phyloP scores from a whole-genome alignment of 1,140 invertebrate genomes.

The Cardiocondyla obscurior region DNA sequence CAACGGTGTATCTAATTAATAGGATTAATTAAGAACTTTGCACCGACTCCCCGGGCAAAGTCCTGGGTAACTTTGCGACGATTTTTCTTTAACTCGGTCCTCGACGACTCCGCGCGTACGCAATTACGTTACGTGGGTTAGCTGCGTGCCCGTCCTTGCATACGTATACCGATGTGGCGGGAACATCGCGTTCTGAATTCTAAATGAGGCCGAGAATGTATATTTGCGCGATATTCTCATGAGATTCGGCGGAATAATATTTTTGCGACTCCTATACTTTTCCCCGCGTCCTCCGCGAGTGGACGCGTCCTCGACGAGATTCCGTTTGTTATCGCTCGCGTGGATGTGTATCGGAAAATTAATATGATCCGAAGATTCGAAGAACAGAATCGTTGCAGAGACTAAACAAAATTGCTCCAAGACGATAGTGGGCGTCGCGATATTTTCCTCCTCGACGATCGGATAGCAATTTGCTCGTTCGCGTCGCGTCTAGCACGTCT shows the following conservation, averaged over 20 bases:
- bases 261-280: no score
- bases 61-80: slow-evolving; percentile 50
- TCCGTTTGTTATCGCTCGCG: not conserved
- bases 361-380: no score
- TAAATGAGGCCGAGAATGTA: not conserved
- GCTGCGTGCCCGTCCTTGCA: slow-evolving; percentile 19
- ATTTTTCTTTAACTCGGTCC: slow-evolving; percentile 62
- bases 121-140: slow-evolving; percentile 55
- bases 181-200: slow-evolving; percentile 19
- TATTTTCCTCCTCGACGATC: not conserved
- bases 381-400: not conserved
- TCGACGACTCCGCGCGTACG: slow-evolving; percentile 10
- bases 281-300: no score
- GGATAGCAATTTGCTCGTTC: slow-evolving; percentile 18
- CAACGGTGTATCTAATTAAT: slow-evolving; percentile 75
- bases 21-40: slow-evolving; percentile 76
- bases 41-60: slow-evolving; percentile 20
- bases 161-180: slow-evolving; percentile 10
- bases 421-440: not conserved
- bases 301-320: not conserved
- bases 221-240: slow-evolving; percentile 7
- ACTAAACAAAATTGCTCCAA: not conserved
- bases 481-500: not conserved
- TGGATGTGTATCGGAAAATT: no score
- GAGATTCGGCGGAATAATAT: slow-evolving; percentile 26